These are phyloP conservation scores for Caenorhabditis remanei DNA, from an alignment of 1,140 invertebrate genomes.

Conservation along the genomic window DNA sequence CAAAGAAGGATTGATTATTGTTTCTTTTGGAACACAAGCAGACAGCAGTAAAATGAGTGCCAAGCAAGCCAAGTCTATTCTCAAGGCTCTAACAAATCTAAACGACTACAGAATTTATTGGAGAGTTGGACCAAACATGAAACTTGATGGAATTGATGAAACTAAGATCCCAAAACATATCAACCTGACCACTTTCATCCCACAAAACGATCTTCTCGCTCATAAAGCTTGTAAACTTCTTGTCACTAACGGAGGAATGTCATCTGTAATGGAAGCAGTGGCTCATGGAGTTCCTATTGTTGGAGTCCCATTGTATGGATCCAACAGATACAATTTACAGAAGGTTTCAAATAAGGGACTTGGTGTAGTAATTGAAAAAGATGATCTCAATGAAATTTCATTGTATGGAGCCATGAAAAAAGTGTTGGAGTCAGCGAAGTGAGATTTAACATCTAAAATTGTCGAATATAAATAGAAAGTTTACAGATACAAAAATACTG, in stretches of 20 bases:
- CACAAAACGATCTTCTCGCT: conserved; percentile 77
- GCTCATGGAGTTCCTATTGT: conserved; percentile 74
- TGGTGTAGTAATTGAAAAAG: conserved; percentile 73
- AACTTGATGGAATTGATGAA: conserved; percentile 70
- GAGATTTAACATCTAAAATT: conserved; percentile 1
- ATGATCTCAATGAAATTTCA: conserved; percentile 65
- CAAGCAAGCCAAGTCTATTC: conserved; percentile 64
- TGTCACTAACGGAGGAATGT: conserved; percentile 76
- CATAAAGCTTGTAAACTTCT: conserved; percentile 71
- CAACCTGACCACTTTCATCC: conserved; percentile 75
- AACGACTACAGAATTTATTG: conserved; percentile 75
- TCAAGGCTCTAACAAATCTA: conserved; percentile 70
- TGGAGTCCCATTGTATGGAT: conserved; percentile 76
- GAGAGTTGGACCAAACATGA: conserved; percentile 72
- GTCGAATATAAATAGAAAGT: neutral
- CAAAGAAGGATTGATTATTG: conserved; percentile 72
- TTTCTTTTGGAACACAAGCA: conserved; percentile 73
- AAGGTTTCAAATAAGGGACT: conserved; percentile 72
- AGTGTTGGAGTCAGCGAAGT: conserved; percentile 69
- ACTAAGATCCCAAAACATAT: conserved; percentile 70
- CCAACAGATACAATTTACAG: conserved; percentile 70
- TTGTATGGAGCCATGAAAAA: conserved; percentile 64
- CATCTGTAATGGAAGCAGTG: conserved; percentile 75
- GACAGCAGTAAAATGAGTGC: conserved; percentile 70
- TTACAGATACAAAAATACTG: conserved; percentile 70